A percentile compares a stretch with the other conserved stretches of the same genome.
phyloP scores from a whole-genome alignment of 2,113 vertebrate genomes.

The Cranoglanis bouderius region DNA sequence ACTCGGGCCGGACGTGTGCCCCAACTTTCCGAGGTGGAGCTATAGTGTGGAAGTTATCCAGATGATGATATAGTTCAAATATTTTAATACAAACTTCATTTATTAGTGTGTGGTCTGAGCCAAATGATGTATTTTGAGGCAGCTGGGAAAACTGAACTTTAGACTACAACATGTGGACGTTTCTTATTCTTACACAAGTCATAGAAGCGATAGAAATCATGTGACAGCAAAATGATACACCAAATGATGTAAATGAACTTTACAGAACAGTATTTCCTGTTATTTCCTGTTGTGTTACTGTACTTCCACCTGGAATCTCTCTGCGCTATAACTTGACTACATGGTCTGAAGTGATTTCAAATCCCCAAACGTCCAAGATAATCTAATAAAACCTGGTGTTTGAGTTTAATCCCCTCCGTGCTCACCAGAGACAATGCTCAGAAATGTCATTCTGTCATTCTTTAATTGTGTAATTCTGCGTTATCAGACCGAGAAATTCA shows the following conservation, averaged over 20 bases:
- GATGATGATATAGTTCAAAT: not conserved
- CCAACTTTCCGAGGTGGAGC: not conserved
- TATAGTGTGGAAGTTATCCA: not conserved
- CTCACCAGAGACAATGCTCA: slow-evolving; percentile 63
- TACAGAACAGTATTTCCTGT: not conserved
- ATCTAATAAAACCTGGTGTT: slow-evolving; percentile 62
- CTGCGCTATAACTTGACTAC: not conserved
- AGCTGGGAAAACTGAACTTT: not conserved
- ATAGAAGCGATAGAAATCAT: not conserved
- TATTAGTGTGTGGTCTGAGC: not conserved
- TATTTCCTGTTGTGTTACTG: not conserved
- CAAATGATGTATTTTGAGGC: not conserved
- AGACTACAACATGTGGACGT: not conserved
- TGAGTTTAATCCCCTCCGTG: slow-evolving; percentile 68
- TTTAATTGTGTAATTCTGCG: slow-evolving; percentile 67
- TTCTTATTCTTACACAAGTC: not conserved
- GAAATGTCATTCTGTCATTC: slow-evolving; percentile 65
- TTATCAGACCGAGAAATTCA: slow-evolving; percentile 55
- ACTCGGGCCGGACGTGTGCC: not conserved
- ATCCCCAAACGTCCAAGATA: slow-evolving; percentile 71
- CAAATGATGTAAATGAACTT: not conserved
- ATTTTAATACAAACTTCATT: not conserved
- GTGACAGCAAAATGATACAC: not conserved
- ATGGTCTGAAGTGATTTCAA: slow-evolving; percentile 56
- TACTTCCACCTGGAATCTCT: slow-evolving; percentile 51